Evolutionary conservation across 2,113 vertebrate genomes (phyloP).

Genomic region (Emydocephalus ijimae): DNA sequence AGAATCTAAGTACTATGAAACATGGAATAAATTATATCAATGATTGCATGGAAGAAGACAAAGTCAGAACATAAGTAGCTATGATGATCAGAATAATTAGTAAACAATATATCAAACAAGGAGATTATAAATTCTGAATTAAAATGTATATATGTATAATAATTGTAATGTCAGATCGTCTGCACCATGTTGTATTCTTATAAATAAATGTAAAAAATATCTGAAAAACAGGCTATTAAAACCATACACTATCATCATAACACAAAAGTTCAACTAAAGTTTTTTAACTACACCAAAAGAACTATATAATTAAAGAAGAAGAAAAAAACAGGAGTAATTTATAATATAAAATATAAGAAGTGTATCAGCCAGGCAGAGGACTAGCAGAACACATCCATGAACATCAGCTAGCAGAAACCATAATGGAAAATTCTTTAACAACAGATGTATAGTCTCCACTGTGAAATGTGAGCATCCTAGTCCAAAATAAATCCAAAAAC

Average conservation of each 20-base stretch:
- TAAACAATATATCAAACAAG: too few species aligned
- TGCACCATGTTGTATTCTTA: too few species aligned
- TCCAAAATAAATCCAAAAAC: background rate
- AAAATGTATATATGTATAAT: too few species aligned
- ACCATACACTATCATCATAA: background rate
- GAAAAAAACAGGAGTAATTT: background rate
- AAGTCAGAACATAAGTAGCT: too few species aligned
- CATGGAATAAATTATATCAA: too few species aligned
- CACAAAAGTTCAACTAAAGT: background rate
- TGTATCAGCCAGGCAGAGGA: background rate
- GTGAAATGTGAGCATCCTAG: background rate
- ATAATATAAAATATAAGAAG: background rate
- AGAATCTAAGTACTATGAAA: too few species aligned
- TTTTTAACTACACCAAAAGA: background rate
- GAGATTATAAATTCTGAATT: too few species aligned
- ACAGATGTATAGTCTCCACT: background rate
- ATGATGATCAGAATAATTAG: too few species aligned
- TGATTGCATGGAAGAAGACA: too few species aligned
- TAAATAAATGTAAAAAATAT: background rate
- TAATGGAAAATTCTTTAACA: background rate
- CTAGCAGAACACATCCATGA: background rate
- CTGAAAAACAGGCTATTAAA: background rate
- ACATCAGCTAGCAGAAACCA: background rate
- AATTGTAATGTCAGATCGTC: too few species aligned
- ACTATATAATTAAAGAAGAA: background rate